Percentiles rank a stretch among this genome's conserved stretches.
Evolutionary conservation across 2,797 vertebrate genomes (phyloP).

Genomic region (Crax fasciolata): DNA sequence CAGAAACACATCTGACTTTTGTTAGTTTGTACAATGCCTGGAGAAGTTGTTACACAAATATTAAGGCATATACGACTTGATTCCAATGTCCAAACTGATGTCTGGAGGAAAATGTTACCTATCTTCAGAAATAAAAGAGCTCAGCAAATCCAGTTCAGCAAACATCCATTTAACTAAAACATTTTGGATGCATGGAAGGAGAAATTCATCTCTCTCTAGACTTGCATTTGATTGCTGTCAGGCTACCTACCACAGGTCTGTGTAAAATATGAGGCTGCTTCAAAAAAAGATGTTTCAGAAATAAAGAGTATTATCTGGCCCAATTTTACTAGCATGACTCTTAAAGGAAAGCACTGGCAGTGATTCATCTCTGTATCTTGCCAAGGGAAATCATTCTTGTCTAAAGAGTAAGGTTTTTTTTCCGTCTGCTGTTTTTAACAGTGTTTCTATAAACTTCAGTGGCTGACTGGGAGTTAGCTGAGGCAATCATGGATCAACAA

Average conservation of each 20-base stretch:
- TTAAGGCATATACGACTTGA: not conserved
- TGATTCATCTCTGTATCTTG: slow-evolving; percentile 56
- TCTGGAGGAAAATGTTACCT: not conserved
- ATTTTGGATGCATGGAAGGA: slow-evolving; percentile 14
- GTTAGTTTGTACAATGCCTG: not conserved
- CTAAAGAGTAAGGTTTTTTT: slow-evolving; percentile 29
- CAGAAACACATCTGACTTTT: not conserved
- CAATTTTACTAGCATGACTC: slow-evolving; percentile 45
- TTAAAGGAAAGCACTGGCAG: slow-evolving; percentile 56
- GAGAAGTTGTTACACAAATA: not conserved
- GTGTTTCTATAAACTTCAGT: slow-evolving; percentile 26
- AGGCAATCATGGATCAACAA: not conserved
- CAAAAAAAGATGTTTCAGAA: slow-evolving; percentile 69
- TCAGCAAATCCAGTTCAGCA: slow-evolving; percentile 14
- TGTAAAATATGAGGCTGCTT: slow-evolving; percentile 63
- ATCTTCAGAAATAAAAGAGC: slow-evolving; percentile 15
- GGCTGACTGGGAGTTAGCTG: slow-evolving; percentile 41
- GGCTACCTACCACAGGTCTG: slow-evolving; percentile 60
- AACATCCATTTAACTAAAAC: slow-evolving; percentile 17
- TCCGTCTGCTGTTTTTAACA: not conserved
- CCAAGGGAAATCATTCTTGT: slow-evolving; percentile 65
- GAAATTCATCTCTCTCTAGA: slow-evolving; percentile 12
- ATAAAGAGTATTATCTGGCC: slow-evolving; percentile 57
- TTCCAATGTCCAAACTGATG: not conserved
- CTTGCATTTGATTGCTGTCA: slow-evolving; percentile 43